phyloP scores from a whole-genome alignment of 2,797 vertebrate species.

The Hyperoplus immaculatus region DNA sequence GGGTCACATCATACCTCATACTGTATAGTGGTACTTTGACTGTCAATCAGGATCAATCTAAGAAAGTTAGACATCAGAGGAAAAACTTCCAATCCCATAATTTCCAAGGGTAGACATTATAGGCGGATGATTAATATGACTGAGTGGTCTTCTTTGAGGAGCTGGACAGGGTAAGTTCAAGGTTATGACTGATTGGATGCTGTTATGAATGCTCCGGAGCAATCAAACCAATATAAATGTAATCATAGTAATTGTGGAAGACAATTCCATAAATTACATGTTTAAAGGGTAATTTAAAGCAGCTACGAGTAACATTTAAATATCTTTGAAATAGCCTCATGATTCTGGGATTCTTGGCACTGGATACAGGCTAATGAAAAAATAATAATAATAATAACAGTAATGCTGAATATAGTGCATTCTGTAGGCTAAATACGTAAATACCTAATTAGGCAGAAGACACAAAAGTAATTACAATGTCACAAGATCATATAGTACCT shows the following conservation, averaged over 20 bases:
- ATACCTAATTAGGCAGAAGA: slow-evolving; percentile 20
- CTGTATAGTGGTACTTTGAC: background rate
- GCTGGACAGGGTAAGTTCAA: background rate
- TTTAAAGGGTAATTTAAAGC: slow-evolving; percentile 12
- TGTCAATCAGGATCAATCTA: background rate
- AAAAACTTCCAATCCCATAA: background rate
- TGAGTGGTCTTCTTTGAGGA: background rate
- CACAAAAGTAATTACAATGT: background rate
- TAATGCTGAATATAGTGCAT: slow-evolving; percentile 6
- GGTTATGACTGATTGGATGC: slow-evolving; percentile 25
- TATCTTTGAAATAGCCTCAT: no score
- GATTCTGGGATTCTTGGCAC: background rate
- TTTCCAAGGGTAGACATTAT: background rate
- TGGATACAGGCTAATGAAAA: slow-evolving; percentile 1
- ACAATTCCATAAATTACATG: slow-evolving; percentile 7
- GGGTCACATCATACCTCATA: no score
- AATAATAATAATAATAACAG: slow-evolving; percentile 11
- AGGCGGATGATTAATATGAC: background rate
- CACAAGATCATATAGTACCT: background rate
- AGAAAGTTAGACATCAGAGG: background rate
- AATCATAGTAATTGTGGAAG: slow-evolving; percentile 9
- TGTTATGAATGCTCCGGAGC: slow-evolving; percentile 18
- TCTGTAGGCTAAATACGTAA: slow-evolving; percentile 8
- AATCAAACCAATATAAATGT: slow-evolving; percentile 32
- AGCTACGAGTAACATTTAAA: no score